Conservation (phyloP, 2,797 vertebrate genomes). For the Taenioides sp. region DNA sequence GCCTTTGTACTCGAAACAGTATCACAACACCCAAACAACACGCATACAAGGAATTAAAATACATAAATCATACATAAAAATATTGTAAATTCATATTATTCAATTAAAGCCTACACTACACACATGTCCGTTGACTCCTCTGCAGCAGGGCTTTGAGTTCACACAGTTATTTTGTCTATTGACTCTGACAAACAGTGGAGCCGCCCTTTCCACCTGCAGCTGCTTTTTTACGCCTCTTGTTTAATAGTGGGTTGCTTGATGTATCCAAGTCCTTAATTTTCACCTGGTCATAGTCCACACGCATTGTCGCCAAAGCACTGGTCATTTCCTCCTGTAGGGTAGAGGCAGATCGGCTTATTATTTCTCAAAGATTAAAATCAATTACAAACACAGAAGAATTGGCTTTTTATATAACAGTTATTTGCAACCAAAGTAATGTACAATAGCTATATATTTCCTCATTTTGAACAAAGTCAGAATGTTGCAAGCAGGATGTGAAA, state of each 20-base stretch:
- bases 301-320: conserved; percentile 95
- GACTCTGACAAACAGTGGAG: conserved; percentile 88
- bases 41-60: conserved; percentile 33
- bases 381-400: not conserved
- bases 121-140: conserved; percentile 25
- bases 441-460: not conserved
- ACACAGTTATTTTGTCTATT: conserved; percentile 66
- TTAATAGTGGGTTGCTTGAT: conserved; percentile 93
- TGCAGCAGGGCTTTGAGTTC: conserved; percentile 21
- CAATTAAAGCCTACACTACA: conserved; percentile 1
- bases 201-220: conserved; percentile 78
- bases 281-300: conserved; percentile 98
- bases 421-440: too few species aligned
- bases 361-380: not conserved
- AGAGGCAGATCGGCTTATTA: not conserved
- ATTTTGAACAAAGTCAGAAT: not conserved
- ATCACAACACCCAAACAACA: conserved; percentile 25
- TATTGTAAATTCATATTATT: conserved; percentile 20
- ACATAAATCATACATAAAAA: conserved; percentile 23
- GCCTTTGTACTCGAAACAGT: conserved; percentile 35
- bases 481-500: not conserved
- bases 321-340: conserved; percentile 92
- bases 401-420: not conserved
- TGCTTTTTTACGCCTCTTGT: conserved; percentile 96
- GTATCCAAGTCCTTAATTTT: conserved; percentile 97